These are phyloP conservation scores for Bombus fervidus DNA, from an alignment of 1,140 invertebrate species.

Conservation along the genomic window DNA sequence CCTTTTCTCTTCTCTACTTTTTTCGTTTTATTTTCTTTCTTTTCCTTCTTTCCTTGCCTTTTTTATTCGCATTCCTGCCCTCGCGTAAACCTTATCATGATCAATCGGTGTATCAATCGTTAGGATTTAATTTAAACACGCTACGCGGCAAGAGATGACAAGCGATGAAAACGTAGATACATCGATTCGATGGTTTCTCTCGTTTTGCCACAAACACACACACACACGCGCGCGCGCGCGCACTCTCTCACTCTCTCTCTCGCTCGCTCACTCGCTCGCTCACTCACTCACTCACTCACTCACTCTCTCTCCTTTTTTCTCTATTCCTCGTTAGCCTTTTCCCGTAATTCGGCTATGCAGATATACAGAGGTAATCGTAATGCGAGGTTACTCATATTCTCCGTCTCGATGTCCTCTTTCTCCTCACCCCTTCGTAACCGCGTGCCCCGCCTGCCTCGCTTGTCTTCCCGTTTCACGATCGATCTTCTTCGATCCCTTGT, in stretches of 20 bases:
- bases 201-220: not conserved
- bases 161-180: conserved; percentile 29
- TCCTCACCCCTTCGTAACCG: not conserved
- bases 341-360: conserved; percentile 48
- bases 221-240: not conserved
- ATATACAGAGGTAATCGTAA: conserved; percentile 68
- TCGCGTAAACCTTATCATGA: conserved; percentile 41
- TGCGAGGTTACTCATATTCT: conserved; percentile 64
- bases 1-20: not conserved
- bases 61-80: conserved; percentile 20
- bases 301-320: not conserved
- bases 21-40: not conserved
- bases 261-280: not conserved
- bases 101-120: conserved; percentile 39
- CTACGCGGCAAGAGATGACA: conserved; percentile 48
- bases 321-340: not conserved
- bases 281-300: conserved; percentile 9
- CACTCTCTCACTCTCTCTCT: not conserved
- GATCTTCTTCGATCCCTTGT: not conserved
- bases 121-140: conserved; percentile 39
- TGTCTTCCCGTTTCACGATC: not conserved
- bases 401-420: conserved; percentile 13
- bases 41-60: too few species aligned
- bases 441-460: not conserved
- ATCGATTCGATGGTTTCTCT: not conserved